Evolutionary conservation across 2,888 invertebrate genomes (phyloP), one percentile per base, ranked within the genome.

Genomic region (Philonicus albiceps): DNA sequence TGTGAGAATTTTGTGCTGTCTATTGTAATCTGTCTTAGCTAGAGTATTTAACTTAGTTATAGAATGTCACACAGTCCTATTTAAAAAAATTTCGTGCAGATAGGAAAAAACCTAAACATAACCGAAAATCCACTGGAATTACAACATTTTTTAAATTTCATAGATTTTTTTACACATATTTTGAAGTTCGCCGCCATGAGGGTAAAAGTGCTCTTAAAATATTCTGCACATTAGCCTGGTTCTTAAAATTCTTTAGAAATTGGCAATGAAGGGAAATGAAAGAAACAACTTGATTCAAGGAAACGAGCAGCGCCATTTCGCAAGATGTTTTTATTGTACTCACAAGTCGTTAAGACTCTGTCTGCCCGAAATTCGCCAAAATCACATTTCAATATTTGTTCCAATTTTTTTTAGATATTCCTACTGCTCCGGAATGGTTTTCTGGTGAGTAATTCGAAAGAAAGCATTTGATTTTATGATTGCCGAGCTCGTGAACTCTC

Each of bases 401-500:
- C 64, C 64, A 64, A 64, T 64, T 64, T 64, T 55, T 37, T 64
- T 64, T 64, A 64, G 64, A 64, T 64, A 64, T 64, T 64, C 64
- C 11, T 22, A 64, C 64, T 22, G 22, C 22, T 3, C 64, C 64
- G 64, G 64, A 64, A 64, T 64, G 22, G 64, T 64, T 64, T 64
- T 64, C 74, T 74, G 31, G 74, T 74, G 74, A 74, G 37, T 74
- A 34, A 74, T 74, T 74, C 74, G 74, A 37, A 31, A 74, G 74
- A 37, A 74, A 31, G 19, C 74, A 74, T 74, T 74, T 74, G 74
- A 74, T 74, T 74, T 74, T 74, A 74, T 37, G 74, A 74, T 74
- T 74, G 74, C 74, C 74, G 6, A 74, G 30, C 74, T 74, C 74
- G 5, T 74, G 74, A 34, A 74, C 34, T 74, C 4, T 11, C 16